Evolutionary conservation across 2,888 invertebrate species (phyloP).

Genomic region (Saturnia pavonia): DNA sequence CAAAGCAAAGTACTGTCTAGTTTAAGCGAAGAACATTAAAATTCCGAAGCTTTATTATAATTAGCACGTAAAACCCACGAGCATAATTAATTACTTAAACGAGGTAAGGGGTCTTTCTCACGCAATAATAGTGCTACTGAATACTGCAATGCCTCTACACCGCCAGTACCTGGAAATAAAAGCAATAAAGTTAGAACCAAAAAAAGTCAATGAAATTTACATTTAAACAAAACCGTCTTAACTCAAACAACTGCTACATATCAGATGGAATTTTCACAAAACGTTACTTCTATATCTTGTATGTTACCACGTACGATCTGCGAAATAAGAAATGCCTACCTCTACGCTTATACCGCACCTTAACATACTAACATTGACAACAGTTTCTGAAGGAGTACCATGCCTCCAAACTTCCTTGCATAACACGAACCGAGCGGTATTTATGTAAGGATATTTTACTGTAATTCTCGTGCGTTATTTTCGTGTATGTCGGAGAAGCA

Average conservation of each 20-base stretch:
- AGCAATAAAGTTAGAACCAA: constrained; percentile 1
- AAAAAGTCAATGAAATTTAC: background rate
- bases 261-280: background rate
- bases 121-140: constrained; percentile 28
- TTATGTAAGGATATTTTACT: no score
- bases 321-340: background rate
- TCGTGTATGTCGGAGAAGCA: no score
- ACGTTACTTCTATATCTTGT: background rate
- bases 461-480: no score
- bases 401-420: background rate
- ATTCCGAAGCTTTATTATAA: constrained; percentile 26
- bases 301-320: background rate
- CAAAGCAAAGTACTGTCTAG: constrained; percentile 29
- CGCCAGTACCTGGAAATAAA: constrained; percentile 36
- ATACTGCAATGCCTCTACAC: constrained; percentile 19
- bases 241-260: background rate
- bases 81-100: constrained; percentile 22
- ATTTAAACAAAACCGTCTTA: constrained; percentile 3
- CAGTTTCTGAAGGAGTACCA: background rate
- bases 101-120: constrained; percentile 33
- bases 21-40: constrained; percentile 22
- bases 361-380: background rate
- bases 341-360: no score
- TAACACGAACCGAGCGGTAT: background rate
- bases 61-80: constrained; percentile 25